phyloP scores from a whole-genome alignment of 2,797 vertebrate species.

The Jordanella pulchra region DNA sequence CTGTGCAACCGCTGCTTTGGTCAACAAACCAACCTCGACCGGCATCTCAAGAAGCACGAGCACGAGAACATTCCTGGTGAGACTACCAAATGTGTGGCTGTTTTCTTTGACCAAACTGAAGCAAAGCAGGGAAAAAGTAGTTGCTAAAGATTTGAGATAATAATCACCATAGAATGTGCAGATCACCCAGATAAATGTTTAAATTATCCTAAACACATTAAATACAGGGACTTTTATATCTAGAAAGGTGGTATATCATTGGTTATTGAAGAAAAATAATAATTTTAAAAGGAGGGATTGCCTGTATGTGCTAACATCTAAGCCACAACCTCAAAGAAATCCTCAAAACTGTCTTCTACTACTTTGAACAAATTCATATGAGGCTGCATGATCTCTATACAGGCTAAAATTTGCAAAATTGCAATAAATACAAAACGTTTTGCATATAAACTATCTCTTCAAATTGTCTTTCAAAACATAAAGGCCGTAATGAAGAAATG shows the following conservation, averaged over 20 bases:
- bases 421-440: background rate
- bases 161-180: conserved; percentile 34
- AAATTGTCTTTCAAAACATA: background rate
- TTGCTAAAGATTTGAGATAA: conserved; percentile 36
- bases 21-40: conserved; percentile 99
- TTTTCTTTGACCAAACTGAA: conserved; percentile 23
- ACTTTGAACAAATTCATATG: background rate
- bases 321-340: conserved; percentile 5
- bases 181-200: conserved; percentile 28
- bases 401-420: background rate
- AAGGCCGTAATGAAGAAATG: background rate
- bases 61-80: conserved; percentile 95
- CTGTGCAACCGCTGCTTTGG: conserved; percentile 99
- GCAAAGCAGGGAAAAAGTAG: conserved; percentile 19
- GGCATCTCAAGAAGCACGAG: conserved; percentile 98
- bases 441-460: background rate
- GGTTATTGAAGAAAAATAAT: conserved; percentile 20
- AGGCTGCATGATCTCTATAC: background rate
- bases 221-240: conserved; percentile 27
- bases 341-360: background rate
- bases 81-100: conserved; percentile 35
- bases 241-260: conserved; percentile 4
- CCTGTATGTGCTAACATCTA: conserved; percentile 9
- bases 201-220: conserved; percentile 40
- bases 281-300: conserved; percentile 15